phyloP scores from a whole-genome alignment of 2,797 vertebrate genomes.

The Oreonectes daqikongensis region DNA sequence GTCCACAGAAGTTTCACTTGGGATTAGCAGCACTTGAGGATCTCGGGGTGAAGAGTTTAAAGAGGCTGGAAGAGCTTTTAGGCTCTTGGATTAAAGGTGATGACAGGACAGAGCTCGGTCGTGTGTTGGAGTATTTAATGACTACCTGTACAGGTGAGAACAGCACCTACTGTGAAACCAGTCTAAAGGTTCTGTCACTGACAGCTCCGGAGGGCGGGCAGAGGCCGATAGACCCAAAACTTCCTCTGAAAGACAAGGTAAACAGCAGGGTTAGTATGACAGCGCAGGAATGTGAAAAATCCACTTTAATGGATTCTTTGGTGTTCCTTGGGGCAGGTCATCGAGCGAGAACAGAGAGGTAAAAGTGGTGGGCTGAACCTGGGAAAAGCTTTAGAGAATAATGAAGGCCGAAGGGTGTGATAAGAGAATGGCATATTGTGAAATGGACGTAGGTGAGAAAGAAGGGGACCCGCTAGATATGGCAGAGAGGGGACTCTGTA shows the following conservation, averaged over 20 bases:
- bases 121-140: slow-evolving; percentile 64
- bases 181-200: slow-evolving; percentile 70
- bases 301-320: slow-evolving; percentile 75
- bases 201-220: slow-evolving; percentile 66
- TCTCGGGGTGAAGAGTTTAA: slow-evolving; percentile 56
- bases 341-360: slow-evolving; percentile 34
- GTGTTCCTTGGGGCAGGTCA: slow-evolving; percentile 72
- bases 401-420: not conserved
- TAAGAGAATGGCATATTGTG: slow-evolving; percentile 30
- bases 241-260: slow-evolving; percentile 79
- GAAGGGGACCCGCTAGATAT: not conserved
- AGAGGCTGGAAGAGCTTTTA: slow-evolving; percentile 68
- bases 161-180: slow-evolving; percentile 64
- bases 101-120: slow-evolving; percentile 61
- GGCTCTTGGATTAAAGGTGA: slow-evolving; percentile 59
- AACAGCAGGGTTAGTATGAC: slow-evolving; percentile 84
- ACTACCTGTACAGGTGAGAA: slow-evolving; percentile 73
- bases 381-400: slow-evolving; percentile 23
- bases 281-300: slow-evolving; percentile 82
- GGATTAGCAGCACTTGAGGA: slow-evolving; percentile 66
- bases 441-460: not conserved
- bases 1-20: slow-evolving; percentile 66
- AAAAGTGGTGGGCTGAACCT: slow-evolving; percentile 24
- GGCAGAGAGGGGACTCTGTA: slow-evolving; percentile 8
- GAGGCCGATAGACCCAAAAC: slow-evolving; percentile 68